Evolutionary conservation across 2,888 invertebrate genomes (phyloP).

Genomic region (Cantharis nigra): DNA sequence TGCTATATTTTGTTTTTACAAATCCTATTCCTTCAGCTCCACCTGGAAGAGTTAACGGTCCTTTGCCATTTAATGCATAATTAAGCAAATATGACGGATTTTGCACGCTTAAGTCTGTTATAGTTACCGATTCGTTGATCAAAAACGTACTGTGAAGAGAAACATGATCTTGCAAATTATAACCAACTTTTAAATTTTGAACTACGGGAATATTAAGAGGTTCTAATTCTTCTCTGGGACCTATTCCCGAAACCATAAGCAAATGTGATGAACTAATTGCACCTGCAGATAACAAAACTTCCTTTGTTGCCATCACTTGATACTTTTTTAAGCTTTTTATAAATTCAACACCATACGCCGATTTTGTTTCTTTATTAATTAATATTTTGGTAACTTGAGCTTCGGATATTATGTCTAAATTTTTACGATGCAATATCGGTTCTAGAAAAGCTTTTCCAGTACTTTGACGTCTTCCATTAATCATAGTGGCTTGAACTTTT

Average conservation of each 20-base stretch:
- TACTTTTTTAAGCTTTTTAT: conserved; percentile 63
- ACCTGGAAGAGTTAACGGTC: conserved; percentile 77
- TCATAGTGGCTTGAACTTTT: conserved; percentile 71
- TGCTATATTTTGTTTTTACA: conserved; percentile 67
- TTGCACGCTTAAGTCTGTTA: conserved; percentile 64
- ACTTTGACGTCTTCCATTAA: conserved; percentile 76
- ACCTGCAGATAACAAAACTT: conserved; percentile 81
- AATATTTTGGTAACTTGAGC: conserved; percentile 71
- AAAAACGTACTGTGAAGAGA: conserved; percentile 75
- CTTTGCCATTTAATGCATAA: conserved; percentile 65
- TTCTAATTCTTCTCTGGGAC: conserved; percentile 66
- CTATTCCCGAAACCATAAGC: conserved; percentile 83
- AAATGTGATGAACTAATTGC: conserved; percentile 84
- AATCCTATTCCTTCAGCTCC: conserved; percentile 80
- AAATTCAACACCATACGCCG: conserved; percentile 72
- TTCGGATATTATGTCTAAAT: conserved; percentile 72
- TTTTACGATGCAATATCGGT: conserved; percentile 66
- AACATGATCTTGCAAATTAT: conserved; percentile 82
- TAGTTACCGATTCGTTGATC: conserved; percentile 69
- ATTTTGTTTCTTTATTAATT: conserved; percentile 65
- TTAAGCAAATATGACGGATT: conserved; percentile 64
- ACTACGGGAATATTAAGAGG: conserved; percentile 65
- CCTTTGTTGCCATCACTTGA: conserved; percentile 66
- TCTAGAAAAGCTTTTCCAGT: conserved; percentile 78
- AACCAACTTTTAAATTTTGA: conserved; percentile 75